phyloP scores from a whole-genome alignment of 2,888 invertebrate species.

The Caenorhabditis sp. region DNA sequence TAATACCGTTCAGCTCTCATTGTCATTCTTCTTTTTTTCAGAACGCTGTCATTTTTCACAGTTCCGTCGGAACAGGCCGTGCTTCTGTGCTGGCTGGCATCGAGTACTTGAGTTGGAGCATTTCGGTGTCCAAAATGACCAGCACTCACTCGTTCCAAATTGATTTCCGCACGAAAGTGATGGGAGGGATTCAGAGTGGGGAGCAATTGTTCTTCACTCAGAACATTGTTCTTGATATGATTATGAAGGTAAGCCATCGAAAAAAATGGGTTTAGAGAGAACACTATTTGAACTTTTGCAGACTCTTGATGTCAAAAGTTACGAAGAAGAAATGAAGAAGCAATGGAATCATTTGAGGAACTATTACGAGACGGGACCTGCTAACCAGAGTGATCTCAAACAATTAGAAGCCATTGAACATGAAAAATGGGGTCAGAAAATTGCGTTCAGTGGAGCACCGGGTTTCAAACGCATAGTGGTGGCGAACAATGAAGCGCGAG shows the following conservation, averaged over 20 bases:
- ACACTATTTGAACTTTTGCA: not conserved
- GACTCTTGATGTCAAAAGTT: not conserved
- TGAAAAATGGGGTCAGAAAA: too few species aligned
- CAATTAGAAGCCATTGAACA: not conserved
- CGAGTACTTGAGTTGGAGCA: not conserved
- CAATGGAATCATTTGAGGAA: not conserved
- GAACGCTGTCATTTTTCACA: constrained; percentile 10
- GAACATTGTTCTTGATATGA: constrained; percentile 6
- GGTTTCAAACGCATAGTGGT: too few species aligned
- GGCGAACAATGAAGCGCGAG: too few species aligned
- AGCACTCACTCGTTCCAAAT: not conserved
- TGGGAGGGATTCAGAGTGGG: constrained; percentile 16
- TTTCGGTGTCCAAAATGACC: not conserved
- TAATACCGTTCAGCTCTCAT: too few species aligned
- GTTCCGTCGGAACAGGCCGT: constrained; percentile 11
- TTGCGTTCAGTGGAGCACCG: too few species aligned
- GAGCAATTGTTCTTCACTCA: constrained; percentile 13
- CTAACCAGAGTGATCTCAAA: not conserved
- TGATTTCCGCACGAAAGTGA: not conserved
- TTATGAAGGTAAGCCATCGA: constrained; percentile 11
- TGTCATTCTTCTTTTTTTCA: not conserved
- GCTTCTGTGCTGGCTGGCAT: constrained; percentile 8
- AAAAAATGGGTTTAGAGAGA: too few species aligned
- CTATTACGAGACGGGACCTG: not conserved
- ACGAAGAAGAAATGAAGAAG: not conserved